These are phyloP conservation scores for Xenopus petersii DNA, from an alignment of 2,797 vertebrate genomes.

Conservation along the genomic window DNA sequence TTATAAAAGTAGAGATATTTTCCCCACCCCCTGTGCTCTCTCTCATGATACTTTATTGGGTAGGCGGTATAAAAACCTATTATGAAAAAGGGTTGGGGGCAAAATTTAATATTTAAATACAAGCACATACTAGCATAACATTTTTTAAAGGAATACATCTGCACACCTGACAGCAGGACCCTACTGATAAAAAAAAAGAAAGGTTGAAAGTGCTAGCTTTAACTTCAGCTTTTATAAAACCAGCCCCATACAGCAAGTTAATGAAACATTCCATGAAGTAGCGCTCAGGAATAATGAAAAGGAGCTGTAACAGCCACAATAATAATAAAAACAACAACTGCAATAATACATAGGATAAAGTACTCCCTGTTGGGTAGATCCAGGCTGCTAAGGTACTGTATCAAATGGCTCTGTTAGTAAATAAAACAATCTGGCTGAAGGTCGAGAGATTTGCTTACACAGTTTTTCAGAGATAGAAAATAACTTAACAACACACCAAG, in stretches of 20 bases:
- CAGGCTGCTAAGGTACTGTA: constrained; percentile 33
- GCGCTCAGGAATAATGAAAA: constrained; percentile 43
- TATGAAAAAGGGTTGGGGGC: no score
- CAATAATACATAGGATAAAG: constrained; percentile 44
- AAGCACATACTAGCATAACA: no score
- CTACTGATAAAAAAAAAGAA: no score
- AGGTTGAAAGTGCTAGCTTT: background rate
- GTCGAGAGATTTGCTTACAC: constrained; percentile 36
- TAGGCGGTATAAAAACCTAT: no score
- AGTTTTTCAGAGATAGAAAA: constrained; percentile 33
- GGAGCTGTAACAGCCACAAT: constrained; percentile 37
- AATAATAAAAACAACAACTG: constrained; percentile 47
- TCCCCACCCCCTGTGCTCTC: no score
- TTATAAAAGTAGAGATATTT: no score
- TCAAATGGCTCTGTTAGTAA: constrained; percentile 32
- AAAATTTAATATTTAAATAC: no score
- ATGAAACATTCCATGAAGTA: constrained; percentile 41
- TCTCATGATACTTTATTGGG: no score
- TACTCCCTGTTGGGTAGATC: constrained; percentile 39
- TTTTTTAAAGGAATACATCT: no score
- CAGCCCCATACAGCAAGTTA: constrained; percentile 33
- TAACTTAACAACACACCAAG: constrained; percentile 26
- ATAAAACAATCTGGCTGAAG: constrained; percentile 33
- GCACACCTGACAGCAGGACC: no score
- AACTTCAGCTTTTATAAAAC: constrained; percentile 43